These are phyloP conservation scores for Epizoanthus fatuus DNA, from an alignment of 92 coral and sea anemone species.

Conservation along the genomic window DNA sequence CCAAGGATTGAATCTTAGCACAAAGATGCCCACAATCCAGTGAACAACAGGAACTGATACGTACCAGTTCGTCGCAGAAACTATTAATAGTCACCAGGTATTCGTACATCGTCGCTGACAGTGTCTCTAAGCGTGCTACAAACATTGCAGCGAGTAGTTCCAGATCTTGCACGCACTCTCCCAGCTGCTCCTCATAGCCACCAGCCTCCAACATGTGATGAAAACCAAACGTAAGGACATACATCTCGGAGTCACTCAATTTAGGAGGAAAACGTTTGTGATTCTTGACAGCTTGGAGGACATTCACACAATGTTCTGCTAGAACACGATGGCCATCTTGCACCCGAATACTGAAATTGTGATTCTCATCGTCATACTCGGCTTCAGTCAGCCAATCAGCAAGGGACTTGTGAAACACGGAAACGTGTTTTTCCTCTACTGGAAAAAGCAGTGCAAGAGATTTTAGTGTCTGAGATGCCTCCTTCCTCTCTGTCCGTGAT, in stretches of 20 bases:
- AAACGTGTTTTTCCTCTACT: neutral
- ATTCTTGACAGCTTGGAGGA: too few relatives aligned
- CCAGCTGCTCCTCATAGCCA: too few relatives aligned
- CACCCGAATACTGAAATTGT: neutral
- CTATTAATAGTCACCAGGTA: neutral
- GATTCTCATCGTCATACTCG: neutral
- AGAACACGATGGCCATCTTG: neutral
- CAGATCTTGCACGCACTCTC: too few relatives aligned
- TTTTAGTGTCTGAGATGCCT: neutral
- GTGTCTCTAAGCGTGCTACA: neutral
- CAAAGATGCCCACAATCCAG: neutral
- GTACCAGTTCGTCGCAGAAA: neutral
- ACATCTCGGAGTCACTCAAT: too few relatives aligned
- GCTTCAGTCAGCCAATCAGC: constrained; percentile 1
- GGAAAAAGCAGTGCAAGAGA: constrained; percentile 7
- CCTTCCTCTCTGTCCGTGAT: too few relatives aligned
- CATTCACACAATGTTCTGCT: constrained; percentile 1
- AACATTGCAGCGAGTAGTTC: neutral
- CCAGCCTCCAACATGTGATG: too few relatives aligned
- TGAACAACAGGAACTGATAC: neutral
- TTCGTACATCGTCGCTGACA: neutral
- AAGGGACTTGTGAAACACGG: neutral
- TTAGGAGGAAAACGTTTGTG: too few relatives aligned
- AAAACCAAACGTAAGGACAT: too few relatives aligned
- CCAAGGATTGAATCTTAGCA: too few relatives aligned